phyloP scores from a whole-genome alignment of 1,140 invertebrate species.

The Drosophila kikkawai region DNA sequence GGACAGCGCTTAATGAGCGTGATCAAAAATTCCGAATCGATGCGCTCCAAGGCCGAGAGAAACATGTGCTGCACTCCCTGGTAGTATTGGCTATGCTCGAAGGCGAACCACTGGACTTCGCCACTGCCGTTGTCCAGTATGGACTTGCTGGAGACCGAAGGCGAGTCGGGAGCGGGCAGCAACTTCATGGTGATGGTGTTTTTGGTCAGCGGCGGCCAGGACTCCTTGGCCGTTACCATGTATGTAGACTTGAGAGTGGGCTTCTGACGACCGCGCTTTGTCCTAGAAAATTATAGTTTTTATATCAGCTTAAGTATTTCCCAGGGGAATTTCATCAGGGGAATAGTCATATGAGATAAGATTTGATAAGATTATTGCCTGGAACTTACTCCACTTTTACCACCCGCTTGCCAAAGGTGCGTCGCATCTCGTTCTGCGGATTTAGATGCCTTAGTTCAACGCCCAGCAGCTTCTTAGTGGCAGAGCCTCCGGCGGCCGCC shows the following conservation, averaged over 20 bases:
- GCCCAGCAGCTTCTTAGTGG: slow-evolving; percentile 86
- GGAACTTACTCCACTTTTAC: slow-evolving; percentile 86
- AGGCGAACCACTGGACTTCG: slow-evolving; percentile 89
- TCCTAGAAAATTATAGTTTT: slow-evolving; percentile 81
- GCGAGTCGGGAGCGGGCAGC: slow-evolving; percentile 85
- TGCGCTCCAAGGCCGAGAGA: slow-evolving; percentile 91
- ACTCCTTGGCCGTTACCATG: slow-evolving; percentile 89
- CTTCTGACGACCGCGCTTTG: slow-evolving; percentile 86
- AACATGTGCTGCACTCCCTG: slow-evolving; percentile 91
- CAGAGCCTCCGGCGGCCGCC: slow-evolving; percentile 14
- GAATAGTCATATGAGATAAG: not conserved
- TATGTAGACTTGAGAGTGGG: slow-evolving; percentile 88
- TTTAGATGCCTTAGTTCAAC: slow-evolving; percentile 92
- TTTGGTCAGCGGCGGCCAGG: slow-evolving; percentile 89
- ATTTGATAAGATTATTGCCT: not conserved
- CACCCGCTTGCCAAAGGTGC: slow-evolving; percentile 93
- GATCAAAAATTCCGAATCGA: slow-evolving; percentile 93
- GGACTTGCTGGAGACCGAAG: slow-evolving; percentile 37
- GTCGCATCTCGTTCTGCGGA: slow-evolving; percentile 93
- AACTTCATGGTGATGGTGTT: slow-evolving; percentile 91
- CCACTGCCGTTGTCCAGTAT: slow-evolving; percentile 7
- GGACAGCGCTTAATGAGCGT: slow-evolving; percentile 92
- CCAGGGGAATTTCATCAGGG: not conserved
- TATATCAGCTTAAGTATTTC: not conserved
- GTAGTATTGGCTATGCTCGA: slow-evolving; percentile 92